Evolutionary conservation across 2,797 vertebrate species (phyloP), one percentile per base, ranked within the genome.

Genomic region (Characodon lateralis): DNA sequence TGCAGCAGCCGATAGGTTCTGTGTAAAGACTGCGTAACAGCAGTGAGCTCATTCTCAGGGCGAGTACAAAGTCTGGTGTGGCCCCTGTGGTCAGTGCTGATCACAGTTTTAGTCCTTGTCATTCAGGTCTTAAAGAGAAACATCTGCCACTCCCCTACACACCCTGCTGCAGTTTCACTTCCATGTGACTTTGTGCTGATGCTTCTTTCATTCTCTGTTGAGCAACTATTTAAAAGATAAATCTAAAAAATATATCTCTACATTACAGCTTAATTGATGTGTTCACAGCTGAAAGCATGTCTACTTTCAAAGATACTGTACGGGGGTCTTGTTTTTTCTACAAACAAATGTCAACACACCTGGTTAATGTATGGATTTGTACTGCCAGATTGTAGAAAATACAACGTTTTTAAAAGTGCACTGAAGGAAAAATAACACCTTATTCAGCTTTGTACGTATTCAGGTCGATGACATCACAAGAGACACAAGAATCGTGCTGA

Each of bases 11-110:
- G 48, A 75, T 75, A 66, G 68, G 43, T 79, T 83, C 8, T 63
- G 76, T 92, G 91, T 90, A 92, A 93, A 90, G 85, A 89, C 87
- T 91, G 92, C 92, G 81, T 83, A 89, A 88, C 87, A 72, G 66
- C 82, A 24, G 73, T 91, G 90, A 91, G 83, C 85, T 91, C 85
- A 92, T 86, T 86, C 76, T 72, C 72, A 41, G 69, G 58, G 56
- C 0, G 55, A 82, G 77, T 73, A 77, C 28, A 78, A 87, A 85
- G 78, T 72, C 63, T 85, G 87, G 86, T 28, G 87, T 89, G 85
- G 88, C 76, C 82, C 0, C 0, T 91, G 89, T 89, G 92, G 89
- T 91, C 89, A 79, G 59, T 20, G 2, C 75, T 87, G 87, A 90
- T 90, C 89, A 87, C 77, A 91, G 81, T 85, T 83, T 80, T 72